phyloP scores from a whole-genome alignment of 2,113 vertebrate species.

The Zapornia atra region DNA sequence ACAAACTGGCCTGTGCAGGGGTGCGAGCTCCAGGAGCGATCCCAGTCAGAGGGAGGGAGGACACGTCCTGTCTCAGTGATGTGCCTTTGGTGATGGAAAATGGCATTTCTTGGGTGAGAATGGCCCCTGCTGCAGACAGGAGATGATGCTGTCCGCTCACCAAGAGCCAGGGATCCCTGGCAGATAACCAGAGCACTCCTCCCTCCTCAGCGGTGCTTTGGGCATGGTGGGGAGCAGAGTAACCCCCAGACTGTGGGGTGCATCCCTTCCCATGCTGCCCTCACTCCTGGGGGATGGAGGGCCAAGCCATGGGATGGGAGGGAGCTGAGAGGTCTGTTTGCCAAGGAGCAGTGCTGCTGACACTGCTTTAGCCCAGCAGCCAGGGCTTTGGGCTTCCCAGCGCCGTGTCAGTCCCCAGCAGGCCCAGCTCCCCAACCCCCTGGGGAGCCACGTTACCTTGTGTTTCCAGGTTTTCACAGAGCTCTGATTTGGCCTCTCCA shows the following conservation, averaged over 20 bases:
- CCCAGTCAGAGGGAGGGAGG: neutral
- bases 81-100: neutral
- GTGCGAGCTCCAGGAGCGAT: neutral
- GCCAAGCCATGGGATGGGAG: neutral
- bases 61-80: neutral
- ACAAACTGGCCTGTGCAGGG: neutral
- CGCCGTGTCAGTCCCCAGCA: rapidly evolving
- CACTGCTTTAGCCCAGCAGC: neutral
- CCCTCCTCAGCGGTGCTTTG: neutral
- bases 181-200: neutral
- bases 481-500: conserved; percentile 94
- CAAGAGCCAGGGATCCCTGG: neutral
- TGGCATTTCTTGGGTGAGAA: neutral
- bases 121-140: neutral
- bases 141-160: neutral
- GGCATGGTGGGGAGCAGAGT: rapidly evolving
- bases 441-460: conserved; percentile 78
- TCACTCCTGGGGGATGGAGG: neutral
- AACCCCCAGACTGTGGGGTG: rapidly evolving
- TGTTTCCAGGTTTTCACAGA: conserved; percentile 93
- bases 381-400: neutral
- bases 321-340: neutral
- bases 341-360: neutral
- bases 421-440: neutral
- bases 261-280: neutral